Evolutionary conservation across 2,888 invertebrate species (phyloP).

Genomic region (Athalia cordata): DNA sequence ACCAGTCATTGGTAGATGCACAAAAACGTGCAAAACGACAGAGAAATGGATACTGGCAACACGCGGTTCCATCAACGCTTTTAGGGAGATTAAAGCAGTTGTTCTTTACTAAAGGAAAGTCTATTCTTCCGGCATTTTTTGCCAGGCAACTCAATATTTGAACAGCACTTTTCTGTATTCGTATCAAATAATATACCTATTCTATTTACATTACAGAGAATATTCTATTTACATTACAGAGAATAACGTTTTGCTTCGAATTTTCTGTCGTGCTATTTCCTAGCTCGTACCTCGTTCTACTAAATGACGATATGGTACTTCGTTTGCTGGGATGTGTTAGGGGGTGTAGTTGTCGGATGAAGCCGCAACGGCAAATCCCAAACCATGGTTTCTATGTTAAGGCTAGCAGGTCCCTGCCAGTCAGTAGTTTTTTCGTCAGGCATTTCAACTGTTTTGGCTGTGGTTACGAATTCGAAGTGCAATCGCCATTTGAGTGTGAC

Average conservation of each 20-base stretch:
- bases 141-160: slow-evolving; percentile 54
- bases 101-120: slow-evolving; percentile 57
- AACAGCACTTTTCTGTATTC: slow-evolving; percentile 11
- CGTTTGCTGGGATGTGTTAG: slow-evolving; percentile 68
- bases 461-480: slow-evolving; percentile 98
- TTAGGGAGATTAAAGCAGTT: slow-evolving; percentile 62
- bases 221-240: background rate
- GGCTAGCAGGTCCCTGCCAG: slow-evolving; percentile 90
- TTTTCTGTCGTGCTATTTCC: background rate
- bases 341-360: slow-evolving; percentile 85
- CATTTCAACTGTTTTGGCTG: slow-evolving; percentile 80
- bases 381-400: slow-evolving; percentile 98
- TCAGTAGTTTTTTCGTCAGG: slow-evolving; percentile 77
- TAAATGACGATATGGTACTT: slow-evolving; percentile 68
- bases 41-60: slow-evolving; percentile 75
- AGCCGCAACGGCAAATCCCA: slow-evolving; percentile 98
- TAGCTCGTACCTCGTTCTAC: too few relatives aligned
- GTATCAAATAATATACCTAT: background rate
- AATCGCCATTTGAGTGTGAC: slow-evolving; percentile 94
- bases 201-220: background rate
- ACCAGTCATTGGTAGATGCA: slow-evolving; percentile 71
- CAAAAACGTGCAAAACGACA: slow-evolving; percentile 73
- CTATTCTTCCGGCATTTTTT: slow-evolving; percentile 55
- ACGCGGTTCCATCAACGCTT: slow-evolving; percentile 69
- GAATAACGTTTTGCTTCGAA: background rate